Percentiles rank a stretch among this genome's conserved stretches.
phyloP scores from a whole-genome alignment of 2,888 invertebrate genomes.

The Sthenelais limicola region DNA sequence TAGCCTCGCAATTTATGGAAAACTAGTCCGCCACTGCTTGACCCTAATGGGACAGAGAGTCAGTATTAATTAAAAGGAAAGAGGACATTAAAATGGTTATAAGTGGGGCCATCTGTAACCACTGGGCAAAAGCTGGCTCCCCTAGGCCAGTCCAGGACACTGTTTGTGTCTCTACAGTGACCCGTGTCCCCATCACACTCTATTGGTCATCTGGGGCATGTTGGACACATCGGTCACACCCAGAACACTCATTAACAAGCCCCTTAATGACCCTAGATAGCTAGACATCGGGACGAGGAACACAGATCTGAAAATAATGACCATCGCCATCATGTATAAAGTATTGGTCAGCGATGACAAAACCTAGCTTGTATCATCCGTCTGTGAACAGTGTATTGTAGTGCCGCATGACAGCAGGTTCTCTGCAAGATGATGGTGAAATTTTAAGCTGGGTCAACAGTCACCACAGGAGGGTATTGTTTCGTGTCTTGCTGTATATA shows the following conservation, averaged over 20 bases:
- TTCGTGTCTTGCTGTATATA: too few species aligned
- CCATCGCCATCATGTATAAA: not conserved
- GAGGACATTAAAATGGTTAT: not conserved
- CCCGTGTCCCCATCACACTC: constrained; percentile 31
- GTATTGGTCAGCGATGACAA: too few species aligned
- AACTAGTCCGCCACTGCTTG: not conserved
- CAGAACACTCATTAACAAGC: constrained; percentile 22
- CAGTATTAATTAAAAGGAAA: not conserved
- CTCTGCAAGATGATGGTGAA: not conserved
- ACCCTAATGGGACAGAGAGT: not conserved
- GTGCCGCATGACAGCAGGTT: not conserved
- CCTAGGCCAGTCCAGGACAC: too few species aligned
- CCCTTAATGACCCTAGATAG: constrained; percentile 24
- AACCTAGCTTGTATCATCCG: too few species aligned
- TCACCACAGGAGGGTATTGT: too few species aligned
- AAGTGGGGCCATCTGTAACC: constrained; percentile 1
- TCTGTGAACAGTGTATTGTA: too few species aligned
- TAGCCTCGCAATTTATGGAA: too few species aligned
- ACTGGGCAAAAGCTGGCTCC: not conserved
- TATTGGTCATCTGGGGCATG: constrained; percentile 24
- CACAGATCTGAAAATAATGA: not conserved
- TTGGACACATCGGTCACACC: constrained; percentile 12
- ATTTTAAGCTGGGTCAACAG: too few species aligned
- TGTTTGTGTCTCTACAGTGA: too few species aligned
- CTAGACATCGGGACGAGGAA: not conserved